These are phyloP conservation scores for Coranthus polyacanthus DNA, from an alignment of 2,797 vertebrate species.

Conservation along the genomic window DNA sequence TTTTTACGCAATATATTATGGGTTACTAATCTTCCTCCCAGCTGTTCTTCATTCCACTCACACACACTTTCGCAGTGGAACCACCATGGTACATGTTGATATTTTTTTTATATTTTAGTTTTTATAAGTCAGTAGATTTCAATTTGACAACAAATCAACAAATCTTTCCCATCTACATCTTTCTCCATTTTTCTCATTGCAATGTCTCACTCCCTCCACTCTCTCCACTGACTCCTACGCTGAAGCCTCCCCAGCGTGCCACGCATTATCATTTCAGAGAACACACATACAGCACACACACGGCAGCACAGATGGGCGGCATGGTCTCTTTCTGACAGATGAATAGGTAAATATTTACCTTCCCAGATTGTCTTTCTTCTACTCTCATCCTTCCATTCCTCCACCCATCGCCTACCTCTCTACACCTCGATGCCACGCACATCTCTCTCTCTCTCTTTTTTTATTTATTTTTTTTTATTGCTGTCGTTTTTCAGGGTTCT, in stretches of 20 bases:
- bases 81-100: constrained; percentile 38
- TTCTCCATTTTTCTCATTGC: constrained; percentile 20
- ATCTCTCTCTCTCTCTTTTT: constrained; percentile 16
- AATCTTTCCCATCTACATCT: constrained; percentile 26
- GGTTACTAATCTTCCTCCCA: constrained; percentile 40
- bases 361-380: constrained; percentile 77
- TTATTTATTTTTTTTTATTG: constrained; percentile 1
- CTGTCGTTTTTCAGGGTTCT: constrained; percentile 45
- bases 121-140: constrained; percentile 37
- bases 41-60: constrained; percentile 45
- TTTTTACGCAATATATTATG: constrained; percentile 38
- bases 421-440: constrained; percentile 34
- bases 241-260: constrained; percentile 51
- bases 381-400: constrained; percentile 55
- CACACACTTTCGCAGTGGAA: constrained; percentile 27
- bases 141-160: constrained; percentile 33
- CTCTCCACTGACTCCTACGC: constrained; percentile 64
- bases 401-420: constrained; percentile 48
- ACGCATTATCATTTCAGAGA: constrained; percentile 76
- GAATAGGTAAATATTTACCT: constrained; percentile 83
- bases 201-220: constrained; percentile 28
- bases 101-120: constrained; percentile 51
- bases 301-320: constrained; percentile 75
- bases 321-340: constrained; percentile 66
- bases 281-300: constrained; percentile 41